These are phyloP conservation scores for Saxicola maurus DNA, from an alignment of 2,797 vertebrate genomes.

Conservation along the genomic window DNA sequence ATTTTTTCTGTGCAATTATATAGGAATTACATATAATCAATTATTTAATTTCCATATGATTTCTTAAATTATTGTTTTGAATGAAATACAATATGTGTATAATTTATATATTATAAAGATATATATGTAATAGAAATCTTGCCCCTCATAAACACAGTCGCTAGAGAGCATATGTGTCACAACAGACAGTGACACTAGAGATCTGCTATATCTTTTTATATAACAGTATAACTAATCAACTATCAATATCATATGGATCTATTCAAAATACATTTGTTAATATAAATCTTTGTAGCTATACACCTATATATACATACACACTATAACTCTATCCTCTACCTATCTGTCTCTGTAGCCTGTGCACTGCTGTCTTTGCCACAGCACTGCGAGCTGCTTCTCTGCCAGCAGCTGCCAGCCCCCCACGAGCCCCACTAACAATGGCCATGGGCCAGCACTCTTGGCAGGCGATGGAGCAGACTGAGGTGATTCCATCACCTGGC, in stretches of 20 bases:
- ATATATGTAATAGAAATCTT: neutral
- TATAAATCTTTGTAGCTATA: neutral
- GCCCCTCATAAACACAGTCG: neutral
- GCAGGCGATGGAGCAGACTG: accelerated
- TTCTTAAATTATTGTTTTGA: neutral
- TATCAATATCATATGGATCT: no score
- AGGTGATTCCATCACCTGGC: accelerated
- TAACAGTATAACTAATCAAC: neutral
- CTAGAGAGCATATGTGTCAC: no score
- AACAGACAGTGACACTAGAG: neutral
- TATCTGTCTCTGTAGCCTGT: accelerated
- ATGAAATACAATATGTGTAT: neutral
- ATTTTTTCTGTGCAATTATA: neutral
- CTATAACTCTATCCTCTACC: neutral
- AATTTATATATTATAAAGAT: neutral
- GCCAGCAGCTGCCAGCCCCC: neutral
- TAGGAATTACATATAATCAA: accelerated
- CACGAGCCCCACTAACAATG: accelerated
- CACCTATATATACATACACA: no score
- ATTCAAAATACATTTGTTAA: neutral
- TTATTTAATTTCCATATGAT: neutral
- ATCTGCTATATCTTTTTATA: no score
- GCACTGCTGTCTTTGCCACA: accelerated
- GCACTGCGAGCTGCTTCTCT: accelerated
- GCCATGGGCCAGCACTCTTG: neutral